Conservation (phyloP, 2,888 invertebrate genomes). For the Helicoverpa assulta region DNA sequence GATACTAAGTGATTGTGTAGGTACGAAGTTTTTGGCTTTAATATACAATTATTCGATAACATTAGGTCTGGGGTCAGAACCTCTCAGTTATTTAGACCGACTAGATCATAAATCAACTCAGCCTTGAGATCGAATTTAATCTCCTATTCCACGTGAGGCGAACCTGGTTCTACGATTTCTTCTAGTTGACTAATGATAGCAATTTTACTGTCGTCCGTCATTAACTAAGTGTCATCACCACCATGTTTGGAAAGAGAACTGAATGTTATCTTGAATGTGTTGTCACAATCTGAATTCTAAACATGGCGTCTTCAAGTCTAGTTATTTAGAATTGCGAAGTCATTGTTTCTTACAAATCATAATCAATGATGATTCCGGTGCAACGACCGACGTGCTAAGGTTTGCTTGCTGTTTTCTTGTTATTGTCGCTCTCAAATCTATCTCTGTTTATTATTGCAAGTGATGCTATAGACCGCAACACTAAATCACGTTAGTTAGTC, state of each 20-base stretch:
- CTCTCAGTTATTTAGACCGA: constrained; percentile 29
- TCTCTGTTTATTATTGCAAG: not conserved
- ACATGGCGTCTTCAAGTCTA: too few species aligned
- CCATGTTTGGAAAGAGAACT: too few species aligned
- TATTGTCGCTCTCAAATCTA: not conserved
- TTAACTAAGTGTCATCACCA: too few species aligned
- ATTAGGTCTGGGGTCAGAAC: constrained; percentile 45
- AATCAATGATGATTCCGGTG: not conserved
- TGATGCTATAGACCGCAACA: constrained; percentile 18
- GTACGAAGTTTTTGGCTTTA: constrained; percentile 25
- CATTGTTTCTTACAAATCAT: not conserved
- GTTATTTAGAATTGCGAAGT: too few species aligned
- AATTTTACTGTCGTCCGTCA: not conserved
- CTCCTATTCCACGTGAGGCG: constrained; percentile 4
- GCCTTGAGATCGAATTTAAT: constrained; percentile 26
- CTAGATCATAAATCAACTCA: constrained; percentile 35
- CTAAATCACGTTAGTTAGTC: constrained; percentile 29
- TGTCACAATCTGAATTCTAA: too few species aligned
- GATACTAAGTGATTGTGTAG: constrained; percentile 28
- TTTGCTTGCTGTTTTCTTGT: not conserved
- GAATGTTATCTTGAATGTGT: too few species aligned
- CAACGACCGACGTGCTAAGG: constrained; percentile 1
- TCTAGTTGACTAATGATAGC: not conserved
- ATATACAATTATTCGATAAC: constrained; percentile 42
- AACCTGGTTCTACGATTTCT: not conserved